Percentiles rank a stretch among this genome's conserved stretches.
Evolutionary conservation across 2,113 vertebrate genomes (phyloP).

Genomic region (Tringa solitaria): DNA sequence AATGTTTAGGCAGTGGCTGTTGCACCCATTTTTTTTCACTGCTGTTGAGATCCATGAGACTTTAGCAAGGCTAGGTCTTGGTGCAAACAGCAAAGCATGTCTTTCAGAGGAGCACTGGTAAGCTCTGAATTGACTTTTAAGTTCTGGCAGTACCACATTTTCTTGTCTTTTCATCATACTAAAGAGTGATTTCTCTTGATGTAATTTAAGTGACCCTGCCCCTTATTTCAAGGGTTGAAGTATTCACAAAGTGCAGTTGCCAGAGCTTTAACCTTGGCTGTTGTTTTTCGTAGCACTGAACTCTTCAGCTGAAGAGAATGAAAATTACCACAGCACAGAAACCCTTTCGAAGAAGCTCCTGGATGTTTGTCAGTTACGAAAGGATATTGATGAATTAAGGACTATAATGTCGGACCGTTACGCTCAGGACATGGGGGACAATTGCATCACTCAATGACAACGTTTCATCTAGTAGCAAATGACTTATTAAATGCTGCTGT

Average conservation of each 20-base stretch:
- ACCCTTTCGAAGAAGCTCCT: constrained; percentile 80
- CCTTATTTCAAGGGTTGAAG: background rate
- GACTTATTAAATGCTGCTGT: constrained; percentile 66
- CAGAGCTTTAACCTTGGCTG: background rate
- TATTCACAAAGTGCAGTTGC: background rate
- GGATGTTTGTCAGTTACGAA: constrained; percentile 85
- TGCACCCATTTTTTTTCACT: background rate
- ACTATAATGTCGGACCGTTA: constrained; percentile 88
- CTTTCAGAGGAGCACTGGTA: background rate
- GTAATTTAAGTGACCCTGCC: background rate
- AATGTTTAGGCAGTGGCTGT: background rate
- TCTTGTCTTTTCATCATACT: background rate
- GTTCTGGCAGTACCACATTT: background rate
- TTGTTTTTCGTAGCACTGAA: constrained; percentile 78
- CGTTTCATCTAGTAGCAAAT: constrained; percentile 1
- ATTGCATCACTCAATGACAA: constrained; percentile 86
- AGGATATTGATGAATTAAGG: constrained; percentile 90
- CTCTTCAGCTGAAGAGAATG: constrained; percentile 83
- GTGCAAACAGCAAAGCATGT: background rate
- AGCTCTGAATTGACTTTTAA: background rate
- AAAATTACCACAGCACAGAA: constrained; percentile 78
- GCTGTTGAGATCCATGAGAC: background rate
- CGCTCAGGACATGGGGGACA: constrained; percentile 89
- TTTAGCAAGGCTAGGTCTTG: background rate
- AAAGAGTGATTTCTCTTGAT: background rate